Conservation (phyloP, 2,113 vertebrate genomes). For the Chrysochloris asiatica region DNA sequence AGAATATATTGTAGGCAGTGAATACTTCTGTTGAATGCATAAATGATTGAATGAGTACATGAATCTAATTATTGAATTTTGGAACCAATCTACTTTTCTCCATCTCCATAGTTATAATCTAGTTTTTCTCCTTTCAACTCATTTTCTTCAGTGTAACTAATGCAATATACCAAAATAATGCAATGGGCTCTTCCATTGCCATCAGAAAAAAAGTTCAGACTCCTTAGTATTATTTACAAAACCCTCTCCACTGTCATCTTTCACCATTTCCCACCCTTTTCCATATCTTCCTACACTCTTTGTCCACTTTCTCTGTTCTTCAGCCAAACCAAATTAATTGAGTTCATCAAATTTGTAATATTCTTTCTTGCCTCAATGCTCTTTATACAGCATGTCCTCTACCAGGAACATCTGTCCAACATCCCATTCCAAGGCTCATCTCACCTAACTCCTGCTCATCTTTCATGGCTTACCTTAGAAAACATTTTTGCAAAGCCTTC, state of each 20-base stretch:
- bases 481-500: slow-evolving; percentile 31
- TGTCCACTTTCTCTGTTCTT: background rate
- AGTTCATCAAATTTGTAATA: slow-evolving; percentile 1
- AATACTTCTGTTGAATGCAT: background rate
- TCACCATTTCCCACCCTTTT: background rate
- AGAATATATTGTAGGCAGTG: no score
- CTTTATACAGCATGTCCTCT: slow-evolving; percentile 29
- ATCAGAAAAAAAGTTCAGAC: background rate
- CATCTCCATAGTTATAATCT: background rate
- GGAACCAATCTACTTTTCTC: background rate
- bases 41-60: background rate
- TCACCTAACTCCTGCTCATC: background rate
- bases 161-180: background rate
- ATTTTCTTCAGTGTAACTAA: slow-evolving; percentile 16
- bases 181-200: background rate
- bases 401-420: background rate
- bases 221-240: background rate
- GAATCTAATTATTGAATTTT: background rate
- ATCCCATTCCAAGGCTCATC: background rate
- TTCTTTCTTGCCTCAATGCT: background rate
- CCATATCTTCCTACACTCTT: background rate
- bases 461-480: slow-evolving; percentile 8
- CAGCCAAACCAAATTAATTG: background rate
- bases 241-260: background rate
- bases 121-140: slow-evolving; percentile 29